A percentile compares a stretch with the other conserved stretches of the same genome.
phyloP scores from a whole-genome alignment of 2,888 invertebrate species.

The Nezara viridula region DNA sequence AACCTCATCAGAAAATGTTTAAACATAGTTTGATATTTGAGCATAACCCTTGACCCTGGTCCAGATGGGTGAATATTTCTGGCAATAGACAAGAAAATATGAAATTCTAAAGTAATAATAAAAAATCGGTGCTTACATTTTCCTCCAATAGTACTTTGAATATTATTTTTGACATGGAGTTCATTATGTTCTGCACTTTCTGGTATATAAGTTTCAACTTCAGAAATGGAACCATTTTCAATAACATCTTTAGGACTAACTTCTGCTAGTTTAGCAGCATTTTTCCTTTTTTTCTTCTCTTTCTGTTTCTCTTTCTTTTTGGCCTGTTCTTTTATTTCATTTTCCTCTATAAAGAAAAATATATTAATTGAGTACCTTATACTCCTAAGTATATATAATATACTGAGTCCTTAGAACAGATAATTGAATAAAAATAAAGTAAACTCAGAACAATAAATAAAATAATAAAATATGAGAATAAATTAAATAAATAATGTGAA shows the following conservation, averaged over 20 bases:
- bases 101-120: not conserved
- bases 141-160: not conserved
- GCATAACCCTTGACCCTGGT: too few relatives aligned
- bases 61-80: too few relatives aligned
- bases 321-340: slow-evolving; percentile 62
- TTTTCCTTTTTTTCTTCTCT: slow-evolving; percentile 64
- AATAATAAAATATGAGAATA: not conserved
- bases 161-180: slow-evolving; percentile 41
- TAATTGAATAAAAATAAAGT: not conserved
- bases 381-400: not conserved
- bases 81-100: too few relatives aligned
- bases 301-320: slow-evolving; percentile 63
- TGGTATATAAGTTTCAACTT: slow-evolving; percentile 50
- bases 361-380: not conserved
- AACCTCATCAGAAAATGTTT: too few relatives aligned
- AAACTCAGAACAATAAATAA: not conserved
- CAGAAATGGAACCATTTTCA: slow-evolving; percentile 55
- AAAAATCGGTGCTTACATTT: slow-evolving; percentile 43
- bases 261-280: slow-evolving; percentile 60
- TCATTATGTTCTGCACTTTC: slow-evolving; percentile 15
- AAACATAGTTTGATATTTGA: too few relatives aligned
- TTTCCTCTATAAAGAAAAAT: slow-evolving; percentile 56
- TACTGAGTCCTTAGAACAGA: not conserved
- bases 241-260: slow-evolving; percentile 30
- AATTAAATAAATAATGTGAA: too few relatives aligned